Evolutionary conservation across 2,113 vertebrate species (phyloP).

Genomic region (Elephas maximus): DNA sequence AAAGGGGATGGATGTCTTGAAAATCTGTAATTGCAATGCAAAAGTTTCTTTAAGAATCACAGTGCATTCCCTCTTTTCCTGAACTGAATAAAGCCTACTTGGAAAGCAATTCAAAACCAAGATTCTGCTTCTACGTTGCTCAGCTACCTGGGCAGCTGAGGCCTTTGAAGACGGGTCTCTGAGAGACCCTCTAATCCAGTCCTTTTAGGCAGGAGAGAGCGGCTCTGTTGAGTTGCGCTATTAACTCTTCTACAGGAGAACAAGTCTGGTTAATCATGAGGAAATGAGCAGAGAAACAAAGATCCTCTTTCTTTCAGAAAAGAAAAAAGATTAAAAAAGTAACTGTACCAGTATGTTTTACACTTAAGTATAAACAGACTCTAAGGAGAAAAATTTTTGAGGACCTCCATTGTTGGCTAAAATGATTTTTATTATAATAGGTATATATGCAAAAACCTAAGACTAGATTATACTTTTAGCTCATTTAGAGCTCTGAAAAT

Average conservation of each 20-base stretch:
- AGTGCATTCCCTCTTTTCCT: not conserved
- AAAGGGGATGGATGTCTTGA: not conserved
- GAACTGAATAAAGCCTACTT: slow-evolving; percentile 20
- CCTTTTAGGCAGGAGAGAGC: not conserved
- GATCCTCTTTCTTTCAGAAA: slow-evolving; percentile 49
- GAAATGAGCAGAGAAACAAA: slow-evolving; percentile 55
- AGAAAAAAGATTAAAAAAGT: not conserved
- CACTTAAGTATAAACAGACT: not conserved
- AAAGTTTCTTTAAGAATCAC: slow-evolving; percentile 58
- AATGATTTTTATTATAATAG: slow-evolving; percentile 36
- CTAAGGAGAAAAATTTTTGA: not conserved
- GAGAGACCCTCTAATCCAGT: not conserved
- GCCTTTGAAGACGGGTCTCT: not conserved
- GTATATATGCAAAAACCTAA: not conserved
- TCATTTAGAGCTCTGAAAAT: not conserved
- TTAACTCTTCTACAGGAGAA: not conserved
- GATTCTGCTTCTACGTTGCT: not conserved
- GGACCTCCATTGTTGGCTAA: not conserved
- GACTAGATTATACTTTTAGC: not conserved
- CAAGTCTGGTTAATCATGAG: not conserved
- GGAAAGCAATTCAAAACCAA: not conserved
- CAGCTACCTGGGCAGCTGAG: slow-evolving; percentile 65
- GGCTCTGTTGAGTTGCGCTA: not conserved
- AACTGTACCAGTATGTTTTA: not conserved
- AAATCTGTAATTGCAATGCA: not conserved